Evolutionary conservation across 2,888 invertebrate species (phyloP).

Genomic region (Pseudoips prasinana): DNA sequence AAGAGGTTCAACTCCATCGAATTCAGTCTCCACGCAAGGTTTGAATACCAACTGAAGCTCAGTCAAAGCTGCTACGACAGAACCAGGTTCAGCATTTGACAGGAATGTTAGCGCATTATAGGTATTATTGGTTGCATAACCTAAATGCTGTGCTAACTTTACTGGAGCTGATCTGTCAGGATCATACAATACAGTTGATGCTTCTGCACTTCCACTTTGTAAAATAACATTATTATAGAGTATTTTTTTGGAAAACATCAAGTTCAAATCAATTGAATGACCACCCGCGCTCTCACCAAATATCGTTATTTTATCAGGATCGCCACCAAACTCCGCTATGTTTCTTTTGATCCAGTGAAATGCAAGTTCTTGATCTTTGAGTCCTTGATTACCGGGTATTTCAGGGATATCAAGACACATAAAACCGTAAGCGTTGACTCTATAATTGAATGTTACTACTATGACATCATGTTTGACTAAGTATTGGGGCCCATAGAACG

Average conservation of each 20-base stretch:
- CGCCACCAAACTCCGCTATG: slow-evolving; percentile 55
- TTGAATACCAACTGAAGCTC: slow-evolving; percentile 33
- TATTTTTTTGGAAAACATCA: slow-evolving; percentile 41
- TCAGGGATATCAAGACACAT: slow-evolving; percentile 52
- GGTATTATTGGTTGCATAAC: slow-evolving; percentile 29
- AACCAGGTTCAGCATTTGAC: slow-evolving; percentile 26
- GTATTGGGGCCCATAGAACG: slow-evolving; percentile 40
- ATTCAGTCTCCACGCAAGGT: slow-evolving; percentile 51
- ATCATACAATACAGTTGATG: slow-evolving; percentile 31
- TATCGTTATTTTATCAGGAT: slow-evolving; percentile 46
- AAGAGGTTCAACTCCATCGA: slow-evolving; percentile 44
- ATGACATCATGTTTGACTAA: slow-evolving; percentile 52
- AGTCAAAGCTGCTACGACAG: slow-evolving; percentile 34
- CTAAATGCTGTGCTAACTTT: slow-evolving; percentile 41
- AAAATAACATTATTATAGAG: slow-evolving; percentile 47
- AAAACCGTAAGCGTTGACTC: slow-evolving; percentile 56
- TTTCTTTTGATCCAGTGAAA: slow-evolving; percentile 54
- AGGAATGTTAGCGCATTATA: slow-evolving; percentile 42
- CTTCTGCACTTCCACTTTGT: slow-evolving; percentile 46
- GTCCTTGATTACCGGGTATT: slow-evolving; percentile 55
- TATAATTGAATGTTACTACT: slow-evolving; percentile 49
- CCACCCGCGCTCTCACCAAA: slow-evolving; percentile 53
- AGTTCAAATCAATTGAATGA: slow-evolving; percentile 47
- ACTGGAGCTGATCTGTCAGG: slow-evolving; percentile 38
- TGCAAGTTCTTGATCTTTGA: slow-evolving; percentile 54